Base-by-base conservation (phyloP, 2,888 invertebrate genomes). In the Phoronis australis region DNA sequence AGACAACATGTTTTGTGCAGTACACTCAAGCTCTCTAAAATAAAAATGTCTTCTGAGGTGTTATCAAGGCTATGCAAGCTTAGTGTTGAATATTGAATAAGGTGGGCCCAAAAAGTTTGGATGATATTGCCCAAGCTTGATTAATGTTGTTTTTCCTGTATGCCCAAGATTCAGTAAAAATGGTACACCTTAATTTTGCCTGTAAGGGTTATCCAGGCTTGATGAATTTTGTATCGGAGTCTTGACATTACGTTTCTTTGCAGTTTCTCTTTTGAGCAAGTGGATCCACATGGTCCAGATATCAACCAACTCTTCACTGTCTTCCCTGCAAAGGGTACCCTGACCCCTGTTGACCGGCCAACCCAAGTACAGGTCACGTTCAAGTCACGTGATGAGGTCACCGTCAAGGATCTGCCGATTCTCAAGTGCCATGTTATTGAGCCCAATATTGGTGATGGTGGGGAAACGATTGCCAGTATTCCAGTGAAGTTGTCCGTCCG, bases 401-500 rank as follows among this genome's bases (percentile, higher is more conserved):
- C 51, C 3, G 66, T 77, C 41, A 71, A 72, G 50, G 75, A 77
- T 31, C 62, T 65, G 56, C 68, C 73, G 1, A 68, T 77, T 18
- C 66, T 77, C 20, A 66, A 66, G 40, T 77, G 76, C 50, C 68
- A 73, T 50, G 72, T 77, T 23, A 73, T 75, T 26, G 77, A 77
- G 48, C 73, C 75, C 15, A 68, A 61, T 48, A 58, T 73, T 4
- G 66, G 61, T 1, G 71, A 73, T 15, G 66, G 65, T 22, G 74
- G 72, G 4, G 72, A 75, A 54, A 62, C 69, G 20, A 76, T 78
- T 38, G 78, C 77, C 42, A 70, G 68, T 50, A 76, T 78, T 35
- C 78, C 77, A n/a, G 69, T 78, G 56, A 75, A 75, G 57, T 62
- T 78, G 5, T 72, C 75, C 12, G 76, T 71, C 24, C 68, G 68